Conservation (phyloP, 2,113 vertebrate genomes). For the Mobula birostris region DNA sequence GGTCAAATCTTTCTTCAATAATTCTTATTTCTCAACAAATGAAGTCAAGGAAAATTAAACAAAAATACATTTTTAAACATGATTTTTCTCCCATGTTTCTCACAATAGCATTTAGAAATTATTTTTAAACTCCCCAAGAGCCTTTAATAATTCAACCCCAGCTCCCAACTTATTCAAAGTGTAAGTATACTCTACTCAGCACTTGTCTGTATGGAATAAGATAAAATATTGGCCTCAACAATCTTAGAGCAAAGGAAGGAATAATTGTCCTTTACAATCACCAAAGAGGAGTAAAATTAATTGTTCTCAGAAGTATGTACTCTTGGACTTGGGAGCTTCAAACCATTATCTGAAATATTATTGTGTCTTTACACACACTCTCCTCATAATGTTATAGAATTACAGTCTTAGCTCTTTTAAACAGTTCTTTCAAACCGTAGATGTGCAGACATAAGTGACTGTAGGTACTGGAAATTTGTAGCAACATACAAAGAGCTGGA, state of each 20-base stretch:
- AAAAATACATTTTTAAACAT: not conserved
- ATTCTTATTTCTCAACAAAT: not conserved
- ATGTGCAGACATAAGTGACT: no score
- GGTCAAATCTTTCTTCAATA: not conserved
- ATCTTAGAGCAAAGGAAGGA: not conserved
- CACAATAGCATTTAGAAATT: not conserved
- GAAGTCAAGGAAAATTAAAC: no score
- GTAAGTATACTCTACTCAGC: not conserved
- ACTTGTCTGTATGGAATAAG: not conserved
- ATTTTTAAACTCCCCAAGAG: not conserved
- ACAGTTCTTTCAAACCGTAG: no score
- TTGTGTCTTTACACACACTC: no score
- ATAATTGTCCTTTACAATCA: not conserved
- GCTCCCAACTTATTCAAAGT: not conserved
- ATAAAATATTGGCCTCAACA: not conserved
- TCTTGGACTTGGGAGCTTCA: no score
- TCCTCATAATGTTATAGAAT: no score
- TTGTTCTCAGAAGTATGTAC: no score
- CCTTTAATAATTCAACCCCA: not conserved
- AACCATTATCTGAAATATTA: no score
- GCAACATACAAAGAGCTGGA: no score
- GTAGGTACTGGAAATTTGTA: no score
- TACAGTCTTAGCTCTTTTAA: no score
- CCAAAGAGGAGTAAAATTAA: no score
- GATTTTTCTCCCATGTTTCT: not conserved